Conservation (phyloP, 1,140 invertebrate genomes). For the Drosophila bifasciata region DNA sequence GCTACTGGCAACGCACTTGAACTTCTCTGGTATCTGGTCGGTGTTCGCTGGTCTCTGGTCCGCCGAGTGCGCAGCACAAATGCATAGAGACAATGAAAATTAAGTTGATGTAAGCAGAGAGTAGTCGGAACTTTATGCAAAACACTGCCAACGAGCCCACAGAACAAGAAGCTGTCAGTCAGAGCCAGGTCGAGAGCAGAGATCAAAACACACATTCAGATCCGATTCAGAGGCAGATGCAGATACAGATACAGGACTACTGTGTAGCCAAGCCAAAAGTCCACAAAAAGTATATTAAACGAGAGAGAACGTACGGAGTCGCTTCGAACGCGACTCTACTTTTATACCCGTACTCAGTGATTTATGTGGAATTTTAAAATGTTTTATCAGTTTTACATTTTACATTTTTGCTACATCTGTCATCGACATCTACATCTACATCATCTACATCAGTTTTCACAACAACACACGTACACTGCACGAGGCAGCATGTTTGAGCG, state of each 20-base stretch:
- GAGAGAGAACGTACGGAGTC: too few relatives aligned
- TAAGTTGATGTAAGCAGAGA: constrained; percentile 64
- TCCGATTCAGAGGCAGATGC: constrained; percentile 16
- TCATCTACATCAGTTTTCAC: too few relatives aligned
- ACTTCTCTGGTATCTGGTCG: constrained; percentile 52
- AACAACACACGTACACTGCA: too few relatives aligned
- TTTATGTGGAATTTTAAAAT: too few relatives aligned
- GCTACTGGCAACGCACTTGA: constrained; percentile 74
- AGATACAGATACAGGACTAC: not conserved
- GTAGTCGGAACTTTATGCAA: constrained; percentile 65
- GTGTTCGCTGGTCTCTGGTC: constrained; percentile 9
- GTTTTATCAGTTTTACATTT: too few relatives aligned
- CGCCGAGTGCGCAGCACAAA: constrained; percentile 75
- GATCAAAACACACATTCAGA: constrained; percentile 21
- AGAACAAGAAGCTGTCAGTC: constrained; percentile 56
- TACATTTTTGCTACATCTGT: too few relatives aligned
- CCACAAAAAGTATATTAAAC: constrained; percentile 51
- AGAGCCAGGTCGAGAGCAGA: constrained; percentile 33
- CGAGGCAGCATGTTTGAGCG: too few relatives aligned
- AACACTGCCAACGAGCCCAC: constrained; percentile 47
- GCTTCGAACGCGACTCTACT: too few relatives aligned
- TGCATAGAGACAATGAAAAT: constrained; percentile 80
- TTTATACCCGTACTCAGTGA: too few relatives aligned
- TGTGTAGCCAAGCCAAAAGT: not conserved
- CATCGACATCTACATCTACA: too few relatives aligned